Evolutionary conservation across 2,797 vertebrate species (phyloP).

Genomic region (Sebastes trivittatus): DNA sequence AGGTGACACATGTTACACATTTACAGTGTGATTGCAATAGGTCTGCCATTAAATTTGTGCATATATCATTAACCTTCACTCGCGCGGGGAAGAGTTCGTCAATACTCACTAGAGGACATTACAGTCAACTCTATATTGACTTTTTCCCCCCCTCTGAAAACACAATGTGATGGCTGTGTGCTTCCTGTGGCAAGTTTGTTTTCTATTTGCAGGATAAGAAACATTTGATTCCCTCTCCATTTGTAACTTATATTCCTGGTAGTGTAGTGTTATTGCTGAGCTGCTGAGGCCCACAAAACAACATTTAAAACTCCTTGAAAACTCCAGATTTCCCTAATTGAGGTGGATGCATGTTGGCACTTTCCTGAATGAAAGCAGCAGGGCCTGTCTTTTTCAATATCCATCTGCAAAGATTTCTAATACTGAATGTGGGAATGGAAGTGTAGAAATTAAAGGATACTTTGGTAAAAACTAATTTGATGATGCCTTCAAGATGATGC

Average conservation of each 20-base stretch:
- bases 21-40: background rate
- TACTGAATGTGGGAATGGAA: conserved; percentile 3
- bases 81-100: background rate
- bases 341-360: conserved; percentile 3
- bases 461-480: conserved; percentile 35
- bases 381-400: conserved; percentile 25
- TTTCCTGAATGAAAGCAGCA: conserved; percentile 7
- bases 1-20: background rate
- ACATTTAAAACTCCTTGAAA: conserved; percentile 12
- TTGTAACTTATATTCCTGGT: background rate
- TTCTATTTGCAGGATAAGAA: background rate
- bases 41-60: conserved; percentile 4
- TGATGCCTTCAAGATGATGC: conserved; percentile 62
- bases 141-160: conserved; percentile 10
- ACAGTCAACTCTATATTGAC: conserved; percentile 6
- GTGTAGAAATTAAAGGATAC: conserved; percentile 15
- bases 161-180: background rate
- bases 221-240: background rate
- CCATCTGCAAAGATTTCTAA: background rate
- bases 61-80: conserved; percentile 10
- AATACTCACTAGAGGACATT: conserved; percentile 12
- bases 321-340: background rate
- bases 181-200: background rate
- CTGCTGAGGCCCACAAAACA: background rate
- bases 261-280: background rate